A percentile compares a stretch with the other conserved stretches of the same genome.
Evolutionary conservation across 1,140 invertebrate species (phyloP).

Genomic region (Condylostylus longicornis): DNA sequence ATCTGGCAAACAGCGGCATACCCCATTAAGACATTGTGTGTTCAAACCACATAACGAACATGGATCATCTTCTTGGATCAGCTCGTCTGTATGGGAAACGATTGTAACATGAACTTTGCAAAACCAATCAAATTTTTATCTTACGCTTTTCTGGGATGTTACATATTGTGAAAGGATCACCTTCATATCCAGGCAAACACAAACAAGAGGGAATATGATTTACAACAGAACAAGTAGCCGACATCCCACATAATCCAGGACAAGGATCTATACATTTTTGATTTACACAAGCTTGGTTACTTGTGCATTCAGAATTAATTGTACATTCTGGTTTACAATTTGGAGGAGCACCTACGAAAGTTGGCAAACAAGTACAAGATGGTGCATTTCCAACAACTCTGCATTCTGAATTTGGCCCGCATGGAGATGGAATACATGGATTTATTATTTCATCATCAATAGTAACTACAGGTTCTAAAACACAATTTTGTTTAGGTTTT

Average conservation of each 20-base stretch:
- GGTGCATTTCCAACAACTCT: constrained; percentile 48
- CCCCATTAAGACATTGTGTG: constrained; percentile 59
- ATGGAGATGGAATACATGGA: constrained; percentile 58
- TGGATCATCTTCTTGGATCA: constrained; percentile 39
- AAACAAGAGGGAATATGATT: constrained; percentile 70
- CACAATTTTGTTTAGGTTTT: constrained; percentile 30
- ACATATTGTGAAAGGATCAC: constrained; percentile 53
- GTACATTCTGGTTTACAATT: constrained; percentile 63
- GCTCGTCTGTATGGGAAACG: constrained; percentile 37
- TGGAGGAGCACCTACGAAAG: constrained; percentile 57
- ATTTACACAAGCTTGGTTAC: constrained; percentile 48
- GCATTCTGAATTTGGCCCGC: constrained; percentile 65
- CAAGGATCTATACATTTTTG: constrained; percentile 60
- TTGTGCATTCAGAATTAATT: constrained; percentile 57
- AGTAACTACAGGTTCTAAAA: constrained; percentile 22
- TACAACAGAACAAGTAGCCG: constrained; percentile 65
- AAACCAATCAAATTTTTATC: neutral
- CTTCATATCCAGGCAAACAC: constrained; percentile 54
- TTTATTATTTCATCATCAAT: constrained; percentile 7
- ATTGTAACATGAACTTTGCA: neutral
- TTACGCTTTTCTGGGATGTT: constrained; percentile 12
- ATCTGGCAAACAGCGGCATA: constrained; percentile 46
- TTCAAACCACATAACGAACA: constrained; percentile 37
- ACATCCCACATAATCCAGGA: constrained; percentile 58
- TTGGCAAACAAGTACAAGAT: constrained; percentile 57